Evolutionary conservation across 1,140 invertebrate genomes (phyloP), one percentile per base, ranked within the genome.

Genomic region (Drosophila lacteicornis): DNA sequence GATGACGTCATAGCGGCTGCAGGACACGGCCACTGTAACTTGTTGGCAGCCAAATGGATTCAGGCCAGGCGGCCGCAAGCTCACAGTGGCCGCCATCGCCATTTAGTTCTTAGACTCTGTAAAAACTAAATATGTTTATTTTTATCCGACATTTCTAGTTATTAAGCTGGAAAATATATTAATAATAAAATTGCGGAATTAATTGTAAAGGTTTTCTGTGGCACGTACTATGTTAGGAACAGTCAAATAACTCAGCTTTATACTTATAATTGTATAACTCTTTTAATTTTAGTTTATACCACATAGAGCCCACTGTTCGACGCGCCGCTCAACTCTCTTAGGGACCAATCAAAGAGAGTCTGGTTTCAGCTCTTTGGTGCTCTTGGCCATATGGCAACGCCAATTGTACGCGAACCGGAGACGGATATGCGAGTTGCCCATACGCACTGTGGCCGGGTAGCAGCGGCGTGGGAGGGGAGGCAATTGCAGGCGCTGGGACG

Each of bases 1-100:
- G 58, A 87, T 87, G 87, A 91, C 88, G 88, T 91, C 88, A 91
- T 77, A 50, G 75, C 70, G 62, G 59, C 56, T 73, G 43, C 68
- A 50, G 58, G 49, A 49, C 30, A 63, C 22, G 42, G 17, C 19
- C 17, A 67, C 19, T 78, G 36, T 74, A 53, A 77, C 80, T 83
- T 81, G 63, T 80, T 57, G 65, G 46, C 53, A 15, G 38, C 45
- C 45, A 45, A 47, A 33, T 33, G 58, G 76, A 87, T 87, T 83
- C 60, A 87, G 83, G 80, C 49, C 83, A 87, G 70, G 33, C 60
- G 25, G 63, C 67, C 47, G 56, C 51, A 55, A 15, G 33, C 12
- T 2, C 49, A 81, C 80, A 76, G 70, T 85, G 84, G 25, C 5
- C 19, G 36, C 19, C 8, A 47, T 27, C 7, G 17, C 4, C 4